These are phyloP conservation scores for Cheilosia grossa DNA, from an alignment of 2,888 invertebrate genomes.

Conservation along the genomic window DNA sequence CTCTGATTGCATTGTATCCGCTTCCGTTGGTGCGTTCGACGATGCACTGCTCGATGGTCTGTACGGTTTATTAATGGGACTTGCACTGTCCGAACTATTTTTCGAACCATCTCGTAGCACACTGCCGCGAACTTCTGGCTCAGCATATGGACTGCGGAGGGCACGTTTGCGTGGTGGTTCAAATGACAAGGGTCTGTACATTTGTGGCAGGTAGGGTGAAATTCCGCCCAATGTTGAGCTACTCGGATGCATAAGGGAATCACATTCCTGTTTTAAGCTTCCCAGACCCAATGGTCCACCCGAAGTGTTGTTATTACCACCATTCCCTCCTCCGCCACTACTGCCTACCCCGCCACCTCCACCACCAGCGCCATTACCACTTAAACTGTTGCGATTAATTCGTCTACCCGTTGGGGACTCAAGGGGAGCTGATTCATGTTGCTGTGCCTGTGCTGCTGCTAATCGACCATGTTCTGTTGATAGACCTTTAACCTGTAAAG, in stretches of 20 bases:
- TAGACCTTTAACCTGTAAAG: conserved; percentile 88
- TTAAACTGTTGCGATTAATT: conserved; percentile 82
- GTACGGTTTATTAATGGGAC: conserved; percentile 83
- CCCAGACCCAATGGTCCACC: conserved; percentile 77
- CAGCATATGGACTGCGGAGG: conserved; percentile 84
- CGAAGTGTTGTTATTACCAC: conserved; percentile 77
- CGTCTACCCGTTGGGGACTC: conserved; percentile 83
- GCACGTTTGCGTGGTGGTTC: conserved; percentile 85
- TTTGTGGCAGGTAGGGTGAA: conserved; percentile 83
- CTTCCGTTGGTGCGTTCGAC: conserved; percentile 83
- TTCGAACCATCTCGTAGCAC: conserved; percentile 86
- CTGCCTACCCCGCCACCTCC: conserved; percentile 79
- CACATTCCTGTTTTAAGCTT: conserved; percentile 83
- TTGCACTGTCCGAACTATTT: conserved; percentile 83
- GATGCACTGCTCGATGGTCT: conserved; percentile 83
- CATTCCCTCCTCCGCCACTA: conserved; percentile 77
- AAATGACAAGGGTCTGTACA: conserved; percentile 83
- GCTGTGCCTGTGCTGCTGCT: conserved; percentile 83
- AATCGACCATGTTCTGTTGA: conserved; percentile 88
- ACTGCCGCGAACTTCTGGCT: conserved; percentile 85
- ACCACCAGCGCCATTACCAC: conserved; percentile 81
- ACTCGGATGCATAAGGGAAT: conserved; percentile 82
- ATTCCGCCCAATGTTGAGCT: conserved; percentile 80
- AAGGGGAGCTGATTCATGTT: conserved; percentile 80
- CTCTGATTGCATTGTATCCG: conserved; percentile 83